Base-by-base conservation (phyloP, 2,797 vertebrate species). In the Sorex maritimensis region DNA sequence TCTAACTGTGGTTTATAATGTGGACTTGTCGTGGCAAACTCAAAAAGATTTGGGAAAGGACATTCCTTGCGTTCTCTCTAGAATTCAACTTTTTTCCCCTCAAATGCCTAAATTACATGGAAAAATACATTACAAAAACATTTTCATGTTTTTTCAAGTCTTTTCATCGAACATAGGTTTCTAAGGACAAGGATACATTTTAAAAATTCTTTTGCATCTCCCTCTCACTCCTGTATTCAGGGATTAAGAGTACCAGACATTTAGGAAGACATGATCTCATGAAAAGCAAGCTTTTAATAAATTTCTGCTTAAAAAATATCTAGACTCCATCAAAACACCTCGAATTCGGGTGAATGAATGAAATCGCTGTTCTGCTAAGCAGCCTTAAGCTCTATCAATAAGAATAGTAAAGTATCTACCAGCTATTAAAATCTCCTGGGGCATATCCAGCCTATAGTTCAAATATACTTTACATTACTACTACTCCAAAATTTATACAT, bases 281-380 rank as follows among this genome's bases (percentile, higher is more conserved):
- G 44, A 82, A 84, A 94, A 86, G 15, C 8, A 81, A 7, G 17
- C 6, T 88, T 94, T 92, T 24, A n/a, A 79, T 73, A 94, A 91
- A 84, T 74, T 86, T 55, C 80, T 86, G 38, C 46, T 74, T 61
- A 6, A 2, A 26, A 69, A 26, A 71, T 72, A 77, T 69, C 63
- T 84, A 81, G 67, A 84, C 13, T 5, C 28, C 46, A 68, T 63
- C 44, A 92, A 94, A 78, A 92, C 34, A 77, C 12, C 14, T 11
- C 81, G 82, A 91, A 49, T 89, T 68, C 67, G 19, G 17, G 23
- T 63, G 73, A 91, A 89, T 34, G n/a, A 80, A 74, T 41, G n/a
- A 30, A 8, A 49, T 49, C 28, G 19, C 30, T 75, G 15, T 90
- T 85, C 72, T 71, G 30, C 67, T 75, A 79, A 30, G 28, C 30